A percentile compares a stretch with the other conserved stretches of the same genome.
Evolutionary conservation across 1,140 invertebrate species (phyloP).

Genomic region (Zelostemma sp.): DNA sequence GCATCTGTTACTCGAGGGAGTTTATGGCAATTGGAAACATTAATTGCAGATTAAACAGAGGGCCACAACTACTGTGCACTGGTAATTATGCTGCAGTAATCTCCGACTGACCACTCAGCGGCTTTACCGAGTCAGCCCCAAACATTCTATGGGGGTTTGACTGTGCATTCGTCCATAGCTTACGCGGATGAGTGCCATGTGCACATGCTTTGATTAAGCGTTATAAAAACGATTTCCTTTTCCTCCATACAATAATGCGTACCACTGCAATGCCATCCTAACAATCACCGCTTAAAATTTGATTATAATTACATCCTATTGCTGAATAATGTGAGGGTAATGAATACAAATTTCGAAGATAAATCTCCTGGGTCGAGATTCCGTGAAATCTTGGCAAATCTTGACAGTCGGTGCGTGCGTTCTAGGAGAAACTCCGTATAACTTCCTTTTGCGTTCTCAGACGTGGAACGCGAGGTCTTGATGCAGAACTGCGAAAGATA

Average conservation of each 20-base stretch:
- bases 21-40: constrained; percentile 68
- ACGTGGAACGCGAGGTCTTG: constrained; percentile 11
- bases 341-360: too few species aligned
- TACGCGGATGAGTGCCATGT: constrained; percentile 45
- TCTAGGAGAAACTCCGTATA: constrained; percentile 32
- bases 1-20: constrained; percentile 59
- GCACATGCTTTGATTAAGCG: constrained; percentile 23
- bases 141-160: constrained; percentile 55
- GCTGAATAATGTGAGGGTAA: too few species aligned
- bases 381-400: not conserved
- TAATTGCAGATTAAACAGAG: constrained; percentile 69
- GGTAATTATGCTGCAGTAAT: constrained; percentile 66
- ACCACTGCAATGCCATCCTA: too few species aligned
- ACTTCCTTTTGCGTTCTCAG: constrained; percentile 36
- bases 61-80: constrained; percentile 49
- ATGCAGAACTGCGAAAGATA: constrained; percentile 51
- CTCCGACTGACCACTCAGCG: constrained; percentile 62
- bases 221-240: too few species aligned
- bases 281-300: too few species aligned
- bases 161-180: constrained; percentile 52
- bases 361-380: not conserved
- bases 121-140: constrained; percentile 47
- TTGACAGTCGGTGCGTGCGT: constrained; percentile 26
- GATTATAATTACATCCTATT: constrained; percentile 1
- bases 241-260: too few species aligned